These are phyloP conservation scores for Leucopsar rothschildi DNA, from an alignment of 2,113 vertebrate species.

Conservation along the genomic window DNA sequence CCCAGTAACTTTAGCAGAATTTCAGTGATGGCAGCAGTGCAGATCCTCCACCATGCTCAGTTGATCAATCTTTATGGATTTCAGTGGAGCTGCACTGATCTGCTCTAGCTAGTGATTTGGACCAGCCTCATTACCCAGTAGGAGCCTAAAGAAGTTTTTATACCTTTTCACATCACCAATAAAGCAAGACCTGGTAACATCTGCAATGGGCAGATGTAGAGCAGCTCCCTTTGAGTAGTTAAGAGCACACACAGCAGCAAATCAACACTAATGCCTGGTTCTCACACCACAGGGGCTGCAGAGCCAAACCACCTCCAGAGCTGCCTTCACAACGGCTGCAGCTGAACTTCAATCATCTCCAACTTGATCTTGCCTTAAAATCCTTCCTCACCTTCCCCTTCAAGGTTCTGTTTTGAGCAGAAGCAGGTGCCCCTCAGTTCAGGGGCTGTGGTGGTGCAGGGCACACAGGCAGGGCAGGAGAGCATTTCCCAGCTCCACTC, in stretches of 20 bases:
- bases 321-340: background rate
- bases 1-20: background rate
- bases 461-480: background rate
- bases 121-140: background rate
- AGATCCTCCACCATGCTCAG: background rate
- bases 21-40: background rate
- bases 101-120: background rate
- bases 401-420: background rate
- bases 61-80: background rate
- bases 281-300: background rate
- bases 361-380: background rate
- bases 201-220: background rate
- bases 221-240: background rate
- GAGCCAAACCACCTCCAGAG: background rate
- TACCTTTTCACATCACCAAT: background rate
- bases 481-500: background rate
- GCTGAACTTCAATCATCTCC: background rate
- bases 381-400: background rate
- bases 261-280: background rate
- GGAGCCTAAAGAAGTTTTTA: background rate
- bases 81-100: background rate
- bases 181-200: background rate
- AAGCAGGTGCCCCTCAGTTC: background rate
- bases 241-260: background rate
- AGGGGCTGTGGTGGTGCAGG: background rate